phyloP scores from a whole-genome alignment of 2,888 invertebrate species.

The Hipparchia sbordonii region DNA sequence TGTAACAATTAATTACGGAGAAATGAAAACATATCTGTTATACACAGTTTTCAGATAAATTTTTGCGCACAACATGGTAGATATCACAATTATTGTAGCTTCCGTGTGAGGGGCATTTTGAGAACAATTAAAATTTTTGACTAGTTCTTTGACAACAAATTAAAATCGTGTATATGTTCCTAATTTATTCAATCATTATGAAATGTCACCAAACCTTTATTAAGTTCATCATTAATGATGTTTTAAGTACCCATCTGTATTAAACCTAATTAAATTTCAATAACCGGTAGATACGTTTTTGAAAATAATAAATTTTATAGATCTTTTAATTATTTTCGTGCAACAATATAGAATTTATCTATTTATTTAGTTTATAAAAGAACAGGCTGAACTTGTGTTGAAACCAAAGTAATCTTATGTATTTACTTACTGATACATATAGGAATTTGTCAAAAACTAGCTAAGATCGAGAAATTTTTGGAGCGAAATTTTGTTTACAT shows the following conservation, averaged over 20 bases:
- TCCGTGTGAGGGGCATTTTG: slow-evolving; percentile 19
- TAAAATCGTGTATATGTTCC: background rate
- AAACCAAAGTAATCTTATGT: background rate
- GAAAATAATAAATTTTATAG: no score
- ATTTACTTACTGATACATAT: background rate
- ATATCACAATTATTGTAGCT: slow-evolving; percentile 29
- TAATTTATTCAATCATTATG: background rate
- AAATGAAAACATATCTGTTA: slow-evolving; percentile 62
- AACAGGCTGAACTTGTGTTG: no score
- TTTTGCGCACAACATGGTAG: slow-evolving; percentile 65
- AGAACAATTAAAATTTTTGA: slow-evolving; percentile 21
- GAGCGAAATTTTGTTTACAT: slow-evolving; percentile 1
- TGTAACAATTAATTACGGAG: slow-evolving; percentile 62
- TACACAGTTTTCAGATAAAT: slow-evolving; percentile 61
- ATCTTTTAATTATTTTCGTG: no score
- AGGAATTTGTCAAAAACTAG: slow-evolving; percentile 20
- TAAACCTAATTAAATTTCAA: no score
- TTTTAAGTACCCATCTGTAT: background rate
- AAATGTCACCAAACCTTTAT: background rate
- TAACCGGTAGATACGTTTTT: no score
- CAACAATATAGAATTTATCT: no score
- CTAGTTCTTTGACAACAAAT: slow-evolving; percentile 1
- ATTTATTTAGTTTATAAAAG: no score
- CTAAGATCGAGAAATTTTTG: slow-evolving; percentile 16
- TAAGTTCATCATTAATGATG: background rate